Evolutionary conservation across 2,113 vertebrate genomes (phyloP).

Genomic region (Cebus imitator): DNA sequence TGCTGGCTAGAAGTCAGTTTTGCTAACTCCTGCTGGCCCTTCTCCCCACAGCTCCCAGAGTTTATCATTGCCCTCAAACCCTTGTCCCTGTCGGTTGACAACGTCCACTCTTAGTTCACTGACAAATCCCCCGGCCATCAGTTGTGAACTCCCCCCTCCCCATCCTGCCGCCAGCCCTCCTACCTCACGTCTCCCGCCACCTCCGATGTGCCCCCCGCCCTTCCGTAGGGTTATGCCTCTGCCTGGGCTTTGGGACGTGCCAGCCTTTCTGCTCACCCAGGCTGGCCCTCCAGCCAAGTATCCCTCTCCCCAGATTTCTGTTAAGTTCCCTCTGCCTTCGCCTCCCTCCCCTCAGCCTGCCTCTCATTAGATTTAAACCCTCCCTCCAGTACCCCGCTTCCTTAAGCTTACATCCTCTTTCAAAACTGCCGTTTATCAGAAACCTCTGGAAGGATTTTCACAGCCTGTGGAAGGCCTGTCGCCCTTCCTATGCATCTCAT

Average conservation of each 20-base stretch:
- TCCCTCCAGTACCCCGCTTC: background rate
- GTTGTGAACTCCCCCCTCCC: background rate
- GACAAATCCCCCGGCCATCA: fast-evolving
- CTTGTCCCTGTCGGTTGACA: background rate
- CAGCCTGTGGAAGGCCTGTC: too few species aligned
- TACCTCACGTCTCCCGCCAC: fast-evolving
- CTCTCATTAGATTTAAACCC: background rate
- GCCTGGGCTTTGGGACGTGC: background rate
- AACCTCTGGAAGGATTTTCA: background rate
- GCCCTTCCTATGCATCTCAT: fast-evolving
- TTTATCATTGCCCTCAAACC: background rate
- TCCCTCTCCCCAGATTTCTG: background rate
- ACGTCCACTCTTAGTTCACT: background rate
- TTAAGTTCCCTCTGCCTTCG: background rate
- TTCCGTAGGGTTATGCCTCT: background rate
- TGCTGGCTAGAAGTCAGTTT: background rate
- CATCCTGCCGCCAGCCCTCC: background rate
- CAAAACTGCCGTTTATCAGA: background rate
- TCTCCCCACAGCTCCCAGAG: background rate
- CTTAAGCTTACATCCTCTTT: background rate
- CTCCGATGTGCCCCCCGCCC: fast-evolving
- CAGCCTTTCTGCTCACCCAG: background rate
- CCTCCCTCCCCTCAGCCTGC: background rate
- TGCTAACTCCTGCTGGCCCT: background rate
- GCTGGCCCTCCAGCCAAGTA: background rate